A percentile compares a stretch with the other conserved stretches of the same genome.
These are phyloP conservation scores for Limnodromus scolopaceus DNA, from an alignment of 2,797 vertebrate genomes.

Conservation along the genomic window DNA sequence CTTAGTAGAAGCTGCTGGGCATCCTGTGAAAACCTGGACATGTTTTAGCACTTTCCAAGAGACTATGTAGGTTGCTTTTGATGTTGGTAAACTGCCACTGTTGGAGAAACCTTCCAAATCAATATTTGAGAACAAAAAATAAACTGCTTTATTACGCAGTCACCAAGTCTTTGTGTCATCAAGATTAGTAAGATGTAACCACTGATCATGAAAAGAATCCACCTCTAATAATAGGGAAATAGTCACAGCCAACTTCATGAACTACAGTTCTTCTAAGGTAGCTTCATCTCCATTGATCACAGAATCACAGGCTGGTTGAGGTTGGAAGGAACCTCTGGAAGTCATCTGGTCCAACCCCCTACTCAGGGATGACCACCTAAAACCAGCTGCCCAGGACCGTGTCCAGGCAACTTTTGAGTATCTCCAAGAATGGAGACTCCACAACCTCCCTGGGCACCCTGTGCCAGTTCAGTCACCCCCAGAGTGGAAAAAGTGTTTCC, in stretches of 20 bases:
- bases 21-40: background rate
- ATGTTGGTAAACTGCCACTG: background rate
- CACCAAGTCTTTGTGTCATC: background rate
- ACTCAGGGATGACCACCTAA: background rate
- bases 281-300: background rate
- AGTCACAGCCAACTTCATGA: background rate
- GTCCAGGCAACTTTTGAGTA: background rate
- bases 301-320: background rate
- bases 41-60: background rate
- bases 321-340: background rate
- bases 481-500: background rate
- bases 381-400: background rate
- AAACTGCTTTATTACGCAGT: background rate
- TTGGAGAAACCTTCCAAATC: background rate
- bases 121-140: background rate
- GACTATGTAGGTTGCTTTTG: background rate
- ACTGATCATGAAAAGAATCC: background rate
- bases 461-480: background rate
- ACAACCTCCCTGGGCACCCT: background rate
- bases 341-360: background rate
- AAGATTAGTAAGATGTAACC: background rate
- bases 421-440: background rate
- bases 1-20: background rate
- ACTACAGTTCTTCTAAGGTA: background rate
- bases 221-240: background rate